Evolutionary conservation across 92 coral and sea anemone species (phyloP).

Genomic region (Hydrozoanthus gracilis): DNA sequence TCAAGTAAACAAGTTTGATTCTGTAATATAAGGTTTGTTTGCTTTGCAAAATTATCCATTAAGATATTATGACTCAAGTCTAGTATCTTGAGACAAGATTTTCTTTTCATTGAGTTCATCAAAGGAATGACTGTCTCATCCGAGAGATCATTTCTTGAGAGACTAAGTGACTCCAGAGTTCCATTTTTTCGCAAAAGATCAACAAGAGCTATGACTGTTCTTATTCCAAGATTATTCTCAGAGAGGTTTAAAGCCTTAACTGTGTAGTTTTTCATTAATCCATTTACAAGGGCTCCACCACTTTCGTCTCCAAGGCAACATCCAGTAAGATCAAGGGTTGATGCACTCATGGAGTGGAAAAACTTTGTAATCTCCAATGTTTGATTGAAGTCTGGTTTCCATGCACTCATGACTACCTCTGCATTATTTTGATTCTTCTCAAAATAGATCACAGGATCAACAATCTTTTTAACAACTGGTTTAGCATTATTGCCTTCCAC

Average conservation of each 20-base stretch:
- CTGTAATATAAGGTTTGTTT: constrained; percentile 53
- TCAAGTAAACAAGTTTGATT: constrained; percentile 49
- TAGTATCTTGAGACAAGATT: constrained; percentile 62
- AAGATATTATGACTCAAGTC: constrained; percentile 80
- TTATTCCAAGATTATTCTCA: constrained; percentile 65
- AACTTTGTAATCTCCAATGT: constrained; percentile 53
- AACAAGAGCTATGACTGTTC: constrained; percentile 62
- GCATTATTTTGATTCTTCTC: constrained; percentile 49
- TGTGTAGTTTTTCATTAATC: constrained; percentile 56
- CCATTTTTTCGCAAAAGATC: constrained; percentile 62
- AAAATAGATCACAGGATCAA: constrained; percentile 62
- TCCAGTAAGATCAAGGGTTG: constrained; percentile 68
- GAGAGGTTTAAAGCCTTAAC: constrained; percentile 81
- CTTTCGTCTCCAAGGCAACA: constrained; percentile 81
- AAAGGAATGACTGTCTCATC: constrained; percentile 68
- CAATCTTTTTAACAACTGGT: not conserved
- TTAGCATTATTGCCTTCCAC: constrained; percentile 17
- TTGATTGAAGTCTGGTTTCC: constrained; percentile 58
- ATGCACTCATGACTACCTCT: constrained; percentile 53
- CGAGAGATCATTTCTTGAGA: constrained; percentile 74
- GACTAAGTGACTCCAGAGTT: constrained; percentile 64
- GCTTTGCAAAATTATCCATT: constrained; percentile 67
- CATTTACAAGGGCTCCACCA: constrained; percentile 74
- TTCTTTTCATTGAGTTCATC: constrained; percentile 48
- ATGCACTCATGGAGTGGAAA: constrained; percentile 61